Conservation (phyloP, 2,113 vertebrate species). For the Lota lota region DNA sequence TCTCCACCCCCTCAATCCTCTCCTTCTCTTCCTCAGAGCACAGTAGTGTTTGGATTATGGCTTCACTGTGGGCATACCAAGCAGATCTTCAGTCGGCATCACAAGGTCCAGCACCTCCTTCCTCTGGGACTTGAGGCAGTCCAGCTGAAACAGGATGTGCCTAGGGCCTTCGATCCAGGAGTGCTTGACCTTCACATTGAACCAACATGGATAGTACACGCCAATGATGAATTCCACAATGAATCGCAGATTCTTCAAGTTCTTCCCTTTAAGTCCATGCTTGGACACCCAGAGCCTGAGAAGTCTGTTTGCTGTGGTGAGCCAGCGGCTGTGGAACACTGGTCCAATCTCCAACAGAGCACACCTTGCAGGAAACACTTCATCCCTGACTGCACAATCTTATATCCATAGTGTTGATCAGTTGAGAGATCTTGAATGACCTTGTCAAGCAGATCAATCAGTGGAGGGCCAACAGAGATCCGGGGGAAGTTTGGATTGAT, state of each 20-base stretch:
- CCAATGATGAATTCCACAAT: neutral
- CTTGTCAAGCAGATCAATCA: neutral
- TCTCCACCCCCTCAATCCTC: no score
- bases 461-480: constrained; percentile 3
- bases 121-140: constrained; percentile 7
- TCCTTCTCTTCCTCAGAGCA: no score
- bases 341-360: constrained; percentile 7
- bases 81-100: no score
- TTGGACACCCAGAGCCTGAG: constrained; percentile 3
- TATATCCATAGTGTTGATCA: constrained; percentile 14
- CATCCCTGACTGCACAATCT: constrained; percentile 4
- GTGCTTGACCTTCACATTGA: constrained; percentile 3
- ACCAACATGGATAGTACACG: constrained; percentile 3
- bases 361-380: constrained; percentile 5
- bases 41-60: no score
- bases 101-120: constrained; percentile 12
- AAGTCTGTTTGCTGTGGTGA: constrained; percentile 13
- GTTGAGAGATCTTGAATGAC: constrained; percentile 18
- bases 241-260: neutral
- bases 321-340: constrained; percentile 9
- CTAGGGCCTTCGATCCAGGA: constrained; percentile 10
- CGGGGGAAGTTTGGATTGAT: neutral
- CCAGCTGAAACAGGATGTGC: constrained; percentile 14
- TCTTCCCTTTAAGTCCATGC: constrained; percentile 1
- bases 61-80: no score